A percentile compares a stretch with the other conserved stretches of the same genome.
Evolutionary conservation across 2,113 vertebrate genomes (phyloP).

Genomic region (Ranitomeya variabilis): DNA sequence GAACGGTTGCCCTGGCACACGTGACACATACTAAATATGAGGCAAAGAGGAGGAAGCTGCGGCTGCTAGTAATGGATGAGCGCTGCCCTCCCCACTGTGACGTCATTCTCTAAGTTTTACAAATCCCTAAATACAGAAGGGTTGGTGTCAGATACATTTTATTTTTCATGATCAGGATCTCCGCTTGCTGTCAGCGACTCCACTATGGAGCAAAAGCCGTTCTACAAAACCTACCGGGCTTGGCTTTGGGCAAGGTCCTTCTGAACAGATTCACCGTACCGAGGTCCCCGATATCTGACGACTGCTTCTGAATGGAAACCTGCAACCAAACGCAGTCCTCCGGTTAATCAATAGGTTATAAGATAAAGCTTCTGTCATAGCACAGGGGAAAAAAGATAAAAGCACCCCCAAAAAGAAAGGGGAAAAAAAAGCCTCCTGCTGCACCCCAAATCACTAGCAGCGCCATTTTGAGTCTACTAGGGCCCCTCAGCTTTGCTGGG

Average conservation of each 20-base stretch:
- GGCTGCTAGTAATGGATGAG: no score
- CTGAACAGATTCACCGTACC: slow-evolving; percentile 92
- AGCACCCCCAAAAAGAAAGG: no score
- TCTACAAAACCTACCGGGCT: slow-evolving; percentile 75
- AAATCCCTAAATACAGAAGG: no score
- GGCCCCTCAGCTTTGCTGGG: no score
- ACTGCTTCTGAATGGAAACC: slow-evolving; percentile 98
- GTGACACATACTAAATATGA: not conserved
- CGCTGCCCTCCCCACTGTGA: no score
- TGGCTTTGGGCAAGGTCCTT: slow-evolving; percentile 82
- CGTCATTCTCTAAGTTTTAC: no score
- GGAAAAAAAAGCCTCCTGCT: no score
- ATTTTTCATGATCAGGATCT: no score
- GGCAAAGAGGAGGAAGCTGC: not conserved
- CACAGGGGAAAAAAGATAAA: no score
- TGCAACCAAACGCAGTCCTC: slow-evolving; percentile 58
- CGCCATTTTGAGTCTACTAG: no score
- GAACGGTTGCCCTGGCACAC: not conserved
- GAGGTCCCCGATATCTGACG: slow-evolving; percentile 94
- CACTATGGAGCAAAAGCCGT: not conserved
- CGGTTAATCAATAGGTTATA: not conserved
- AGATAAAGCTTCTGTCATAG: not conserved
- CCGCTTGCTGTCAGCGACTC: not conserved
- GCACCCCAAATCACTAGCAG: no score
- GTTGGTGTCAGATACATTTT: no score